Evolutionary conservation across 2,888 invertebrate genomes (phyloP), one percentile per base, ranked within the genome.

Genomic region (Andricus quercusramuli): DNA sequence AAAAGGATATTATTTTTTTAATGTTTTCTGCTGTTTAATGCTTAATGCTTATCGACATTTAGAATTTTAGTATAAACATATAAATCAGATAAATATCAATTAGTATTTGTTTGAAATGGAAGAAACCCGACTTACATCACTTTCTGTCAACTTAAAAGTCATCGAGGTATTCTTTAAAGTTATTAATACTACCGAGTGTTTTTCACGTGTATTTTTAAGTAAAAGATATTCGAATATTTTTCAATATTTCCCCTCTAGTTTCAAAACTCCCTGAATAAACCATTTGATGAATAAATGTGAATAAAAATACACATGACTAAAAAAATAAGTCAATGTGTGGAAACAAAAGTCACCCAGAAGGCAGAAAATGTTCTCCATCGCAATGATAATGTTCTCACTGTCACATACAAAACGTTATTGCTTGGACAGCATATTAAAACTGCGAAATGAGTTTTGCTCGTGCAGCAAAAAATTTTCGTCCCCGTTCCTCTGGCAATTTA

Each of bases 401-500:
- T 41, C 67, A 67, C 13, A 37, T 13, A 9, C n/a, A 67, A 41
- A 67, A 67, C 8, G 67, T 41, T 41, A 37, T 67, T 67, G 32
- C 67, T 67, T 37, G 41, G 67, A 67, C 37, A 37, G 67, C n/a
- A 67, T 41, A 67, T 67, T 32, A 67, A 67, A 37, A n/a, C 32
- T 67, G 37, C n/a, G 41, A 67, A 67, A 67, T 67, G 37, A 67
- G 67, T 67, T 41, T 67, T 67, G 13, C 62, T 62, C 62, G 25
- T 15, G 25, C 15, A 62, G 22, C 62, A 15, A 62, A n/a, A 62
- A 62, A 62, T 17, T 25, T 29, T 25, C 56, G 56, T 62, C 15
- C 25, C 62, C 62, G 22, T 62, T 62, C 25, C 22, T 37, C 37
- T 11, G 37, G 20, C n/a, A 66, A 66, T 20, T 20, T 20, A 11